Percentiles rank a stretch among this genome's conserved stretches.
Evolutionary conservation across 2,797 vertebrate species (phyloP).

Genomic region (Spheniscus humboldti): DNA sequence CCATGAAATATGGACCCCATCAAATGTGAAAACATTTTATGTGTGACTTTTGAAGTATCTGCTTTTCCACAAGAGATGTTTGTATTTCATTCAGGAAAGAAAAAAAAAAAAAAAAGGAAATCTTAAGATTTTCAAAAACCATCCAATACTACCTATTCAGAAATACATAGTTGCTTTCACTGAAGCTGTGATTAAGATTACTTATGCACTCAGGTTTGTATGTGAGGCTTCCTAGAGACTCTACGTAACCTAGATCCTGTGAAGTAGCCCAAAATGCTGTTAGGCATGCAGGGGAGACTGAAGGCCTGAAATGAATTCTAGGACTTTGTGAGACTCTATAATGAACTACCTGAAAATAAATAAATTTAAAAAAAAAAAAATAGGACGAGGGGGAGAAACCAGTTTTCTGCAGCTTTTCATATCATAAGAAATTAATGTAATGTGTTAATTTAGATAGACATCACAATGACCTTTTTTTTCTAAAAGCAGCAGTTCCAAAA

Average conservation of each 20-base stretch:
- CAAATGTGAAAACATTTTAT: background rate
- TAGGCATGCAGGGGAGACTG: background rate
- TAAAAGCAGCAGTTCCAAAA: background rate
- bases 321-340: background rate
- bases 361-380: too few relatives aligned
- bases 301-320: background rate
- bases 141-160: background rate
- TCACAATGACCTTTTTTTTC: background rate
- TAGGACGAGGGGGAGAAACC: rapidly evolving
- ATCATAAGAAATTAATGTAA: background rate
- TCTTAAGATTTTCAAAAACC: background rate
- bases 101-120: background rate
- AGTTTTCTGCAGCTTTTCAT: background rate
- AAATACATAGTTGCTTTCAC: background rate
- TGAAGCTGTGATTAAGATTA: background rate
- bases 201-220: background rate
- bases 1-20: background rate
- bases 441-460: background rate
- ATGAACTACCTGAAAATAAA: background rate
- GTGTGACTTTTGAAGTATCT: background rate
- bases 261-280: background rate
- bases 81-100: background rate
- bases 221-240: background rate
- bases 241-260: rapidly evolving
- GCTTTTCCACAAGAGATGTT: background rate